These are phyloP conservation scores for Acanthosoma haemorrhoidale DNA, from an alignment of 2,888 invertebrate species.

Conservation along the genomic window DNA sequence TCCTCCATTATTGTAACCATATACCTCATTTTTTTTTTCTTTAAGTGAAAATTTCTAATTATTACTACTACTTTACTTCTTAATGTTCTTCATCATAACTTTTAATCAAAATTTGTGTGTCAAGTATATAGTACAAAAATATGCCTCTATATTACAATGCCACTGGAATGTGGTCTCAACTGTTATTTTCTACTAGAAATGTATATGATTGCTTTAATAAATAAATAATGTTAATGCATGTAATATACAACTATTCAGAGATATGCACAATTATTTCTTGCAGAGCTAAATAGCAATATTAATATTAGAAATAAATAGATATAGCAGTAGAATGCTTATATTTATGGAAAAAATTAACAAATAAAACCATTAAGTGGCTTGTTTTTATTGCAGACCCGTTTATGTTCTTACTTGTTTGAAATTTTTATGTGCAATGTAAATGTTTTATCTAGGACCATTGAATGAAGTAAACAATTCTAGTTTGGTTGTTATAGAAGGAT, in stretches of 20 bases:
- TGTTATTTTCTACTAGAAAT: slow-evolving; percentile 27
- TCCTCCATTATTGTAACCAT: slow-evolving; percentile 29
- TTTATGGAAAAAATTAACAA: slow-evolving; percentile 20
- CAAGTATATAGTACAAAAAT: slow-evolving; percentile 30
- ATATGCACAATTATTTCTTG: slow-evolving; percentile 27
- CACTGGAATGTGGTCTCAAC: slow-evolving; percentile 18
- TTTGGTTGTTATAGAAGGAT: too few relatives aligned
- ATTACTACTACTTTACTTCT: not conserved
- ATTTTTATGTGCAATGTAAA: too few relatives aligned
- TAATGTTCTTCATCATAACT: slow-evolving; percentile 18
- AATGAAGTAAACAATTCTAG: too few relatives aligned
- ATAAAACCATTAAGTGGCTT: slow-evolving; percentile 16
- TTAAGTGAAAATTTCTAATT: slow-evolving; percentile 10
- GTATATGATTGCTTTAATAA: slow-evolving; percentile 26
- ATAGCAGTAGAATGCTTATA: slow-evolving; percentile 25
- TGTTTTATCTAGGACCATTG: too few relatives aligned
- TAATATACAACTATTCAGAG: slow-evolving; percentile 6
- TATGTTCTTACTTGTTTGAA: not conserved
- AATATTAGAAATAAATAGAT: slow-evolving; percentile 19
- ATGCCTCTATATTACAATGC: slow-evolving; percentile 25
- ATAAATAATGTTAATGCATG: slow-evolving; percentile 23
- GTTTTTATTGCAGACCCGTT: slow-evolving; percentile 10
- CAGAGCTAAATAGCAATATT: slow-evolving; percentile 27
- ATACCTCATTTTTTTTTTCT: slow-evolving; percentile 27
- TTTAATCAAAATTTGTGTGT: slow-evolving; percentile 29